A percentile compares a stretch with the other conserved stretches of the same genome.
These are phyloP conservation scores for Gila orcuttii DNA, from an alignment of 2,113 vertebrate species.

Conservation along the genomic window DNA sequence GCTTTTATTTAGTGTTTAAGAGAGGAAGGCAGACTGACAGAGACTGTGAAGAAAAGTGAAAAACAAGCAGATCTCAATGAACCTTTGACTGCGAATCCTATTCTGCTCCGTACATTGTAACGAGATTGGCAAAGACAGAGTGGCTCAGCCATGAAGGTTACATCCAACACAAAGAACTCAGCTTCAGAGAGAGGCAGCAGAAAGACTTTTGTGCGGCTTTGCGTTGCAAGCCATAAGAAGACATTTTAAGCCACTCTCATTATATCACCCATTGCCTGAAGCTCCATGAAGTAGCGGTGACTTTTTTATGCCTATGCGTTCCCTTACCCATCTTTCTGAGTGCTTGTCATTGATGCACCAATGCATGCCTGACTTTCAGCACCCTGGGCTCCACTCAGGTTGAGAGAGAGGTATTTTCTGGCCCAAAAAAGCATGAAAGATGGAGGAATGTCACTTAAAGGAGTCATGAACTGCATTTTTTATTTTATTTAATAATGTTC, in stretches of 20 bases:
- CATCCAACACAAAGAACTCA: conserved; percentile 44
- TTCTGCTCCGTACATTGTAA: conserved; percentile 44
- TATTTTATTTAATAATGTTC: too few relatives aligned
- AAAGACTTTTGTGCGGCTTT: conserved; percentile 38
- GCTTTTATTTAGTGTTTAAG: neutral
- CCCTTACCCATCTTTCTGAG: conserved; percentile 8
- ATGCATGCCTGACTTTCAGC: conserved; percentile 45
- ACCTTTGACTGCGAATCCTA: conserved; percentile 31
- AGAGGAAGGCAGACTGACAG: neutral
- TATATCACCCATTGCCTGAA: conserved; percentile 55
- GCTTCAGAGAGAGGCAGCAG: conserved; percentile 33
- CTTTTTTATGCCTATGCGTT: conserved; percentile 24
- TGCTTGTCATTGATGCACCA: conserved; percentile 42
- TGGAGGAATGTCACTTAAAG: conserved; percentile 21
- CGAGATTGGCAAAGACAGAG: conserved; percentile 48
- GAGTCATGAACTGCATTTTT: too few relatives aligned
- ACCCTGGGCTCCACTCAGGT: conserved; percentile 33
- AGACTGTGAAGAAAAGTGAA: neutral
- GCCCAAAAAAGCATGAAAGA: conserved; percentile 13
- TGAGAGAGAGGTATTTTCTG: conserved; percentile 35
- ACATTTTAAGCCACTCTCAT: conserved; percentile 44
- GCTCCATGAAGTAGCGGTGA: conserved; percentile 29
- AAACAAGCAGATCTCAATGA: conserved; percentile 11
- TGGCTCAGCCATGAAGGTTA: conserved; percentile 52
- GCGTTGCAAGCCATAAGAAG: conserved; percentile 36